These are phyloP conservation scores for Galago senegalensis DNA, from an alignment of 2,797 vertebrate genomes.

Conservation along the genomic window DNA sequence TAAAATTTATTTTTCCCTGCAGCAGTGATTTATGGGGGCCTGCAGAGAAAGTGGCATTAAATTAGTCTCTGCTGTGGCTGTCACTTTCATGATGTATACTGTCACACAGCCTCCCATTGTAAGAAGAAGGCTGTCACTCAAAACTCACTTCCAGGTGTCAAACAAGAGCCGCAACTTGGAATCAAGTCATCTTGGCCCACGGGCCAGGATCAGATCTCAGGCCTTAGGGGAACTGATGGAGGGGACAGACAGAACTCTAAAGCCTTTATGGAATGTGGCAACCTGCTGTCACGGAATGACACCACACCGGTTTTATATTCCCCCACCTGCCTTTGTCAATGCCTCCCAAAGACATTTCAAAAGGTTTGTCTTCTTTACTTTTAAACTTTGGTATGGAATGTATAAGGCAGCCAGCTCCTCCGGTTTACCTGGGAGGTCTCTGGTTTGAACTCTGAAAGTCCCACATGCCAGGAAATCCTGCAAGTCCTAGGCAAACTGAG, in stretches of 20 bases:
- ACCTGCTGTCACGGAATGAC: fast-evolving
- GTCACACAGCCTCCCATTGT: constrained; percentile 65
- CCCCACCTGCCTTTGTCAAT: not conserved
- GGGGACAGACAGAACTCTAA: not conserved
- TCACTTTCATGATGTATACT: constrained; percentile 61
- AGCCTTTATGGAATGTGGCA: not conserved
- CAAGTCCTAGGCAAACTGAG: not conserved
- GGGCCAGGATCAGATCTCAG: not conserved
- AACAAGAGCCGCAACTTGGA: not conserved
- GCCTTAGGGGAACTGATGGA: not conserved
- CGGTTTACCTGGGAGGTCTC: not conserved
- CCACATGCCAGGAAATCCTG: not conserved
- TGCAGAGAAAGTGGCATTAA: constrained; percentile 72
- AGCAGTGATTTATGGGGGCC: constrained; percentile 68
- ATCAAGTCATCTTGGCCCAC: not conserved
- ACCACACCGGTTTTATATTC: fast-evolving
- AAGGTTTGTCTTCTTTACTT: not conserved
- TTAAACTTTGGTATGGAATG: not conserved
- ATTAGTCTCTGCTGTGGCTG: constrained; percentile 59
- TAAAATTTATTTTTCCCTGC: constrained; percentile 72
- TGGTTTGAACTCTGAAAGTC: not conserved
- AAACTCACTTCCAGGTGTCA: constrained; percentile 28
- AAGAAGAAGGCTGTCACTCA: constrained; percentile 77
- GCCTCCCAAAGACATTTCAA: not conserved
- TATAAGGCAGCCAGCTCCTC: not conserved